Percentiles rank a stretch among this genome's conserved stretches.
Conservation (phyloP, 2,113 vertebrate genomes). For the Sitta europaea region DNA sequence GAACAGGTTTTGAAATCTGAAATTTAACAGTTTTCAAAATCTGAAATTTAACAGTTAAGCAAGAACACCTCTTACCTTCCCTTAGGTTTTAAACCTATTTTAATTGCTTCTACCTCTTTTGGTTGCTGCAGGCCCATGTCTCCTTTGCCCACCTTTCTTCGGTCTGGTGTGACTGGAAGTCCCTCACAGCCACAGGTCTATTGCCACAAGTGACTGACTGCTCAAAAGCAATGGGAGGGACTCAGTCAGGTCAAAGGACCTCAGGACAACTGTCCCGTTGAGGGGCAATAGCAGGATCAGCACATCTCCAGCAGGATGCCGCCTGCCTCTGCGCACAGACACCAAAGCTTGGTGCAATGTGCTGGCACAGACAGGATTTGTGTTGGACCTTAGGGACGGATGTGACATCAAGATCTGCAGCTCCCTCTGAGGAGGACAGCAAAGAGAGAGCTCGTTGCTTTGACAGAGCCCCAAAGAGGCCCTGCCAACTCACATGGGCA, state of each 20-base stretch:
- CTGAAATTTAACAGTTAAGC: neutral
- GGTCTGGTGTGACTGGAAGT: neutral
- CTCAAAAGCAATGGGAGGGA: neutral
- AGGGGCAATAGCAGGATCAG: neutral
- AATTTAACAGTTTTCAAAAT: neutral
- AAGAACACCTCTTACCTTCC: neutral
- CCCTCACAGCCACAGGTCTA: neutral
- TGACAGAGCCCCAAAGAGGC: neutral
- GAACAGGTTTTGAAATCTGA: neutral
- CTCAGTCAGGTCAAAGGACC: neutral
- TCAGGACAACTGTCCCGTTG: neutral
- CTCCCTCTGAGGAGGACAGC: neutral
- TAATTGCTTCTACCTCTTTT: neutral
- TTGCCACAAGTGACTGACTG: neutral
- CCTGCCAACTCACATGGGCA: rapidly evolving
- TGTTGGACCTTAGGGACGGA: rapidly evolving
- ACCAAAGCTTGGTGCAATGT: neutral
- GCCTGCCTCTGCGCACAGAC: neutral
- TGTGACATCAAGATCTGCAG: neutral
- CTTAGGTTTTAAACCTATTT: neutral
- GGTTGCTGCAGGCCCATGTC: neutral
- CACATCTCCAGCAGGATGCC: neutral
- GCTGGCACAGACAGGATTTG: neutral
- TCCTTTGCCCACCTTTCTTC: neutral
- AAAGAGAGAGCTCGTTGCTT: neutral